Evolutionary conservation across 2,113 vertebrate species (phyloP).

Genomic region (Lynx canadensis): DNA sequence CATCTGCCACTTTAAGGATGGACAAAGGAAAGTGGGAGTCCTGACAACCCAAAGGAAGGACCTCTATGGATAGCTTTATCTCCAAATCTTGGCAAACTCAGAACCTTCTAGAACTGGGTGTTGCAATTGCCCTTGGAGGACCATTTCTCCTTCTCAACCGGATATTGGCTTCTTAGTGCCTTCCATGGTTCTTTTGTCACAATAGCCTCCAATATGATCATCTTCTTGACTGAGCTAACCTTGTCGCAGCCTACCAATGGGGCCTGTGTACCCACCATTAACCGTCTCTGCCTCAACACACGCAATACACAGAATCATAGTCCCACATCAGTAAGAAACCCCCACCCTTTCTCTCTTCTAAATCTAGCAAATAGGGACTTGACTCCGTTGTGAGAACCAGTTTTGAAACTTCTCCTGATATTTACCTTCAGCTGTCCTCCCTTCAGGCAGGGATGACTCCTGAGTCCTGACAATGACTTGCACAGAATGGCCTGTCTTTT

Average conservation of each 20-base stretch:
- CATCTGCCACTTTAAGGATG: not conserved
- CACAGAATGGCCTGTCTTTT: slow-evolving; percentile 1
- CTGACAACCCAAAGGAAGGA: not conserved
- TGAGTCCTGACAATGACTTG: slow-evolving; percentile 22
- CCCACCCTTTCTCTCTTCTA: slow-evolving; percentile 2
- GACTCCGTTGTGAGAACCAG: not conserved
- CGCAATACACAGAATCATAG: not conserved
- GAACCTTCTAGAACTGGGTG: slow-evolving; percentile 11
- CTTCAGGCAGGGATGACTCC: not conserved
- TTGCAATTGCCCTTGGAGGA: not conserved
- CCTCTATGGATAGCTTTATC: not conserved
- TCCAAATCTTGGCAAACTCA: not conserved
- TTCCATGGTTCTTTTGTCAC: not conserved
- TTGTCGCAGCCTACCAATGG: not conserved
- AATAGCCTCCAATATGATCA: not conserved
- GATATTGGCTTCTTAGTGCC: not conserved
- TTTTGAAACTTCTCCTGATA: not conserved
- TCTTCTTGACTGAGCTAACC: not conserved
- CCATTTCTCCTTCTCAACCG: not conserved
- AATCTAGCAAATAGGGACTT: not conserved
- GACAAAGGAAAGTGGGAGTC: not conserved
- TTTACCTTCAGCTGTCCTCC: not conserved
- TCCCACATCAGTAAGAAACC: not conserved
- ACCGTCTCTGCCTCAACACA: not conserved
- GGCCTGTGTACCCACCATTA: not conserved